phyloP scores from a whole-genome alignment of 2,888 invertebrate species.

The Thyatira batis region DNA sequence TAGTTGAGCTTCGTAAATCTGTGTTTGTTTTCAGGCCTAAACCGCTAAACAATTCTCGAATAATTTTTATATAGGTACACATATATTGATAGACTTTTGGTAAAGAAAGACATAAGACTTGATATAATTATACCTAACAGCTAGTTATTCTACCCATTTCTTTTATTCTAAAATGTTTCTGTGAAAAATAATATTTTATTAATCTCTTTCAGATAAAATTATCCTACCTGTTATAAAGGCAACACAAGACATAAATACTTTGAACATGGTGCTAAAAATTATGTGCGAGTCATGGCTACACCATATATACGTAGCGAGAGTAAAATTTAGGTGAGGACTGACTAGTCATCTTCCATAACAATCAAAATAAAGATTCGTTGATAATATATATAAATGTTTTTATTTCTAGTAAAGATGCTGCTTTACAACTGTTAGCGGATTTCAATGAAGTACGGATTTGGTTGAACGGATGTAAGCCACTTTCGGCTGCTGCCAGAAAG shows the following conservation, averaged over 20 bases:
- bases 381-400: background rate
- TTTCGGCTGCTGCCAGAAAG: constrained; percentile 79
- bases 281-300: constrained; percentile 95
- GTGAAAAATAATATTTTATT: background rate
- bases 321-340: constrained; percentile 88
- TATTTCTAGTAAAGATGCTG: constrained; percentile 83
- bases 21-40: no score
- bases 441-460: constrained; percentile 90
- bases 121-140: no score
- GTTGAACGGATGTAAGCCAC: constrained; percentile 84
- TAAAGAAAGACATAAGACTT: no score
- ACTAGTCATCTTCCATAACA: background rate
- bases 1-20: no score
- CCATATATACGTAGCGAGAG: constrained; percentile 90
- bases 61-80: no score
- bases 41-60: no score
- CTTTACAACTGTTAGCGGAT: constrained; percentile 90
- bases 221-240: constrained; percentile 89
- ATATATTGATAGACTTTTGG: no score
- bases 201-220: constrained; percentile 84
- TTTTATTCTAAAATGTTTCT: constrained; percentile 4
- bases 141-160: no score
- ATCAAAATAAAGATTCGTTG: background rate
- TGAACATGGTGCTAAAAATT: constrained; percentile 89
- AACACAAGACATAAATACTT: constrained; percentile 87